Conservation (phyloP, 1,140 invertebrate genomes). For the Laodelphax striatellus region DNA sequence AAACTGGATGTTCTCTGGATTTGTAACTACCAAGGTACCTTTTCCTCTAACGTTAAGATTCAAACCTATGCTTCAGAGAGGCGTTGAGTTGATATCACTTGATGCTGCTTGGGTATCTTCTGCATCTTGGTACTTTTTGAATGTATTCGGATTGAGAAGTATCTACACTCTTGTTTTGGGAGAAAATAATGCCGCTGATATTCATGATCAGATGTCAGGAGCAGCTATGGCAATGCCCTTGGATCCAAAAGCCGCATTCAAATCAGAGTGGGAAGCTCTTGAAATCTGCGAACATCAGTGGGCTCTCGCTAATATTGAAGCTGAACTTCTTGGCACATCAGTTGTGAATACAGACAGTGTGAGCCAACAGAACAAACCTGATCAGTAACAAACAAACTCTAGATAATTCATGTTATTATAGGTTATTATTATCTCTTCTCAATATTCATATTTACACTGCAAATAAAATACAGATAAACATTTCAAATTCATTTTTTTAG, state of each 20-base stretch:
- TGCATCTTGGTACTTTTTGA: conserved; percentile 99
- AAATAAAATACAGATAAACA: no score
- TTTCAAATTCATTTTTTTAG: no score
- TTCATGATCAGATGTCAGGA: conserved; percentile 97
- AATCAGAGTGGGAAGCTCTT: conserved; percentile 97
- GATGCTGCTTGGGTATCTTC: conserved; percentile 99
- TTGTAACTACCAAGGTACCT: conserved; percentile 97
- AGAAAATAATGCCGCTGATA: conserved; percentile 96
- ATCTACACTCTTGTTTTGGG: conserved; percentile 97
- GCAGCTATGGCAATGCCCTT: conserved; percentile 93
- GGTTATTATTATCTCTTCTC: no score
- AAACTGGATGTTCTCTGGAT: conserved; percentile 99
- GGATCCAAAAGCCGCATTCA: conserved; percentile 97
- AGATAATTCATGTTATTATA: no score
- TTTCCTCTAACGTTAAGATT: conserved; percentile 96
- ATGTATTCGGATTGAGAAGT: conserved; percentile 95
- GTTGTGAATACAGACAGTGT: conserved; percentile 1
- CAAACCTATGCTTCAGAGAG: conserved; percentile 98
- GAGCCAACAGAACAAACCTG: conserved; percentile 11
- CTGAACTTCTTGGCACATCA: conserved; percentile 12
- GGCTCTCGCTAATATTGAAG: conserved; percentile 44
- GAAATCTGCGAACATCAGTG: conserved; percentile 92
- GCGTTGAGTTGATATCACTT: conserved; percentile 86
- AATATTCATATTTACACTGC: no score
- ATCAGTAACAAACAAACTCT: background rate